Percentiles rank a stretch among this genome's conserved stretches.
These are phyloP conservation scores for Zalophus californianus DNA, from an alignment of 2,797 vertebrate species.

Conservation along the genomic window DNA sequence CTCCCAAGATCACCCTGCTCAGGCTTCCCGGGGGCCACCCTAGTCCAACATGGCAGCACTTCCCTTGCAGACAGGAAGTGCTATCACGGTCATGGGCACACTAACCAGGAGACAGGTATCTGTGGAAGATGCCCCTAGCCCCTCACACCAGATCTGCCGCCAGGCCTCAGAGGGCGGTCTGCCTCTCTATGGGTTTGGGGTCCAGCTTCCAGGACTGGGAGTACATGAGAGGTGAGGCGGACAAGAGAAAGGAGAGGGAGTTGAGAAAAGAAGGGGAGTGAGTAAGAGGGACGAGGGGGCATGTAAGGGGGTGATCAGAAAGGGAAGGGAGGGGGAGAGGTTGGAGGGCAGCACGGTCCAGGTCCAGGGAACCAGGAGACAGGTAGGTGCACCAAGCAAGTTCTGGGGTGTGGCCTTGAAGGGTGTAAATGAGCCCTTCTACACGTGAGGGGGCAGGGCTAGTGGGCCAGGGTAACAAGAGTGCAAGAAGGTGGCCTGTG, in stretches of 20 bases:
- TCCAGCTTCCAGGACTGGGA: neutral
- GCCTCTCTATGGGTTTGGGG: neutral
- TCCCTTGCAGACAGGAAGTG: conserved; percentile 71
- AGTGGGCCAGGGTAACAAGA: neutral
- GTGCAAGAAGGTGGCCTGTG: conserved; percentile 38
- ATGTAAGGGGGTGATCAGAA: neutral
- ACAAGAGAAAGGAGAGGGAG: neutral
- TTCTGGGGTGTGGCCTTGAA: neutral
- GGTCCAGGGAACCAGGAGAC: neutral
- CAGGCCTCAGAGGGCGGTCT: neutral
- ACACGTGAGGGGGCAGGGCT: neutral
- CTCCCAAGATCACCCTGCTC: conserved; percentile 35
- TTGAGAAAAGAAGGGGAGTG: neutral
- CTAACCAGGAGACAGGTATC: neutral
- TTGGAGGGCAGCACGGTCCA: neutral
- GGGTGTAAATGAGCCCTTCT: neutral
- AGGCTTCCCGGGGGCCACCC: neutral
- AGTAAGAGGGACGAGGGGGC: neutral
- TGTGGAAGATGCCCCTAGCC: neutral
- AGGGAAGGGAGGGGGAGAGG: neutral
- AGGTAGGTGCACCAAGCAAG: neutral
- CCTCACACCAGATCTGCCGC: neutral
- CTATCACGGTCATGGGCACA: neutral
- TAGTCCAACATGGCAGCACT: conserved; percentile 27
- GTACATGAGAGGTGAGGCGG: neutral